These are phyloP conservation scores for Oligia fasciuncula DNA, from an alignment of 2,888 invertebrate genomes.

Conservation along the genomic window DNA sequence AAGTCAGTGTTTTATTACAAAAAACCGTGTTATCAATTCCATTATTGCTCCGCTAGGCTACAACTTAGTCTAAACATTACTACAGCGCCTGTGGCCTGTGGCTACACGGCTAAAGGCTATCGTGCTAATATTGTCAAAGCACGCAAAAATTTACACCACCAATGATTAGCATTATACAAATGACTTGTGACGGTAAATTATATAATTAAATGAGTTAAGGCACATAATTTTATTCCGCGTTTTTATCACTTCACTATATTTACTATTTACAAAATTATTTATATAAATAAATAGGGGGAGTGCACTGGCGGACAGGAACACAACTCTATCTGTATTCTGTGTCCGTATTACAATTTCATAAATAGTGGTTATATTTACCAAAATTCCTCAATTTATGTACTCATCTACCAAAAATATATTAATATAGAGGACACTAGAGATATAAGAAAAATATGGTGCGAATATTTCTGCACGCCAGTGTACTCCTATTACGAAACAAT, in stretches of 20 bases:
- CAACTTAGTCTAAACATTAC: conserved; percentile 34
- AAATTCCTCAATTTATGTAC: not conserved
- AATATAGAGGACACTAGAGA: not conserved
- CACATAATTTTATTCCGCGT: conserved; percentile 77
- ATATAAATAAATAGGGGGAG: conserved; percentile 74
- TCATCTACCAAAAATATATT: not conserved
- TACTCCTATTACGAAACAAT: conserved; percentile 59
- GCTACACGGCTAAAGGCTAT: conserved; percentile 24
- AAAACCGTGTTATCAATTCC: conserved; percentile 30
- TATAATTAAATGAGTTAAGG: conserved; percentile 76
- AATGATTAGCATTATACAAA: conserved; percentile 50
- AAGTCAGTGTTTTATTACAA: conserved; percentile 8
- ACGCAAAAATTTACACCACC: conserved; percentile 55
- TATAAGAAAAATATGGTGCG: not conserved
- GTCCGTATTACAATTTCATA: not conserved
- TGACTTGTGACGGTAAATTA: conserved; percentile 63
- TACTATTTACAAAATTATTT: conserved; percentile 79
- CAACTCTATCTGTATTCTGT: not conserved
- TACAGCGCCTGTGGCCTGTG: conserved; percentile 23
- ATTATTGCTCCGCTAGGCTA: conserved; percentile 10
- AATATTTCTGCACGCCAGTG: conserved; percentile 55
- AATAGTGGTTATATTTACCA: not conserved
- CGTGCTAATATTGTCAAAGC: conserved; percentile 33
- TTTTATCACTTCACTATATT: conserved; percentile 79
- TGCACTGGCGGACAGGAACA: conserved; percentile 52